Evolutionary conservation across 37 sponge, comb jelly and placozoan species (phyloP).

Genomic region (Axinella damicornis): DNA sequence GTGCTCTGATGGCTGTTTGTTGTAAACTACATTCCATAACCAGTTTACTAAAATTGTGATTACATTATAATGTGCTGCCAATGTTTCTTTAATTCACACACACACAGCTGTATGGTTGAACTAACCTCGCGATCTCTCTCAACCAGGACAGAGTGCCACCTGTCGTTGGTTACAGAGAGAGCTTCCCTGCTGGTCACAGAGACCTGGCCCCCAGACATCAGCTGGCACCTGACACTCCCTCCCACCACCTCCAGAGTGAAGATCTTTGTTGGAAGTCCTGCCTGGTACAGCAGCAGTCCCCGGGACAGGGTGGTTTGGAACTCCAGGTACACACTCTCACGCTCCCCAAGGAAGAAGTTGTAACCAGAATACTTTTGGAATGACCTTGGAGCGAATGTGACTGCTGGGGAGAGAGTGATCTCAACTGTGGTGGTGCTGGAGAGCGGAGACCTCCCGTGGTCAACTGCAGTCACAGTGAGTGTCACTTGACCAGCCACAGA

Average conservation of each 20-base stretch:
- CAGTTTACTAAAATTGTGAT: too few relatives aligned
- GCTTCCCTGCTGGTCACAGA: too few relatives aligned
- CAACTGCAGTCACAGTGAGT: slow-evolving; percentile 43
- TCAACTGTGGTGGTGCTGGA: slow-evolving; percentile 21
- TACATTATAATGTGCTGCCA: too few relatives aligned
- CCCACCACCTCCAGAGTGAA: slow-evolving; percentile 20
- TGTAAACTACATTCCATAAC: too few relatives aligned
- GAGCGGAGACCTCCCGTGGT: slow-evolving; percentile 15
- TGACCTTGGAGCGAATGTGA: slow-evolving; percentile 37
- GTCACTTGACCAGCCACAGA: slow-evolving; percentile 10
- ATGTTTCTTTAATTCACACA: too few relatives aligned
- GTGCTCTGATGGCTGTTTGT: too few relatives aligned
- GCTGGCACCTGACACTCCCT: not conserved
- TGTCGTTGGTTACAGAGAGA: not conserved
- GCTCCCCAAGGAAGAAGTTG: not conserved
- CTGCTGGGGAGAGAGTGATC: slow-evolving; percentile 35
- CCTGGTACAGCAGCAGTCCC: slow-evolving; percentile 49
- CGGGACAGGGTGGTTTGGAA: slow-evolving; percentile 8
- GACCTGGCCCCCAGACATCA: too few relatives aligned
- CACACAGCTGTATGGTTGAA: not conserved
- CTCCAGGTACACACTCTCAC: slow-evolving; percentile 38
- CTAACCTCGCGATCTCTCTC: not conserved
- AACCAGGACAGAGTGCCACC: slow-evolving; percentile 42
- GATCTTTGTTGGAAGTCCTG: not conserved
- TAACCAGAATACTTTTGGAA: slow-evolving; percentile 37